phyloP scores from a whole-genome alignment of 1,140 invertebrate genomes.

The Acarapis woodi region DNA sequence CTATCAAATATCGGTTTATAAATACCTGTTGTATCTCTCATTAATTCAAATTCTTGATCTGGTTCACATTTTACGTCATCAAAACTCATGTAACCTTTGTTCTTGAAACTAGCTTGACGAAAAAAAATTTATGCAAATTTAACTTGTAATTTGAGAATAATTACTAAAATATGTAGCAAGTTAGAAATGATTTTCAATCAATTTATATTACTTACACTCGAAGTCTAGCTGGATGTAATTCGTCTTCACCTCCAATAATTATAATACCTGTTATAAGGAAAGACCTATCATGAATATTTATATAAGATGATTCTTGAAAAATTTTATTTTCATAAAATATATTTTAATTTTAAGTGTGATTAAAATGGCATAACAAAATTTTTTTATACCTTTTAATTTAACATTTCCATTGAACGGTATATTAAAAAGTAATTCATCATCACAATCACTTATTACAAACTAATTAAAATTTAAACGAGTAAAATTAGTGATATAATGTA shows the following conservation, averaged over 20 bases:
- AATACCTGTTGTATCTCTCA: slow-evolving; percentile 38
- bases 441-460: slow-evolving; percentile 78
- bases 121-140: too few species aligned
- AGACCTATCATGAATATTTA: too few species aligned
- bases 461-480: slow-evolving; percentile 25
- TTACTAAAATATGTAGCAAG: not conserved
- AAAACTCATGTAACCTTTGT: slow-evolving; percentile 70
- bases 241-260: slow-evolving; percentile 51
- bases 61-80: slow-evolving; percentile 38
- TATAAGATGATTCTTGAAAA: too few species aligned
- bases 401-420: slow-evolving; percentile 82
- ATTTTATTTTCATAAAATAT: too few species aligned
- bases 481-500: slow-evolving; percentile 2
- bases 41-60: slow-evolving; percentile 73
- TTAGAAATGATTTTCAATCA: too few species aligned
- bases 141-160: too few species aligned
- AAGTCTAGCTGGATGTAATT: slow-evolving; percentile 47
- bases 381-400: slow-evolving; percentile 74
- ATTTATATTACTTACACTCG: slow-evolving; percentile 39
- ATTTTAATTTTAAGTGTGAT: too few species aligned
- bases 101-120: slow-evolving; percentile 59
- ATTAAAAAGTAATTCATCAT: slow-evolving; percentile 77
- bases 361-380: too few species aligned
- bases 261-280: too few species aligned
- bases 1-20: slow-evolving; percentile 66